Base-by-base conservation (phyloP, 1,140 invertebrate species). In the Drosophila rhopaloa region DNA sequence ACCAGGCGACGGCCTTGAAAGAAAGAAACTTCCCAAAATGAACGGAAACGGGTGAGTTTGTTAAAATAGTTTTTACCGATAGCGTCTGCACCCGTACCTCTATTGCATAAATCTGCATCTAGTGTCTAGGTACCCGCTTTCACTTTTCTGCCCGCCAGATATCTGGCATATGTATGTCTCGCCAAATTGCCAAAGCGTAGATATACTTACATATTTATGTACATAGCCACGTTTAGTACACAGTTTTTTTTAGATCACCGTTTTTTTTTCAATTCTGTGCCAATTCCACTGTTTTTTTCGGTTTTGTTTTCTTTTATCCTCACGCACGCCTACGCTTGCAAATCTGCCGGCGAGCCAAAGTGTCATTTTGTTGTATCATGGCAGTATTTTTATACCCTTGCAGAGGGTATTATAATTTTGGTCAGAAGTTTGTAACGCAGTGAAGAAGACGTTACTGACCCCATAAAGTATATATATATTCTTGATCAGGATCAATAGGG, bases 31-130 rank as follows among this genome's bases (percentile, higher is more conserved):
- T 29, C 48, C 46, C 66, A 86, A 57, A 57, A 83, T 86, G 43
- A 82, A 88, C 59, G 58, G 46, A 63, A 86, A 86, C 48, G 51
- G 79, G 82, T 86, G 56, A 86, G 82, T 81, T 29, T 47, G 14
- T 51, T 35, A 24, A 7, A 43, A 29, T 70, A 38, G 16, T 40
- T 40, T 27, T 32, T n/a, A 35, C 37, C 43, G 32, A 43, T 56
- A 50, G 35, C 29, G 16, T 35, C 14, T 47, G 10, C 41, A 16
- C 3, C 2, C 43, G 5, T 5, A 32, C 7, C 7, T 6, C 8
- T 16, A 32, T 71, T 71, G 67, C 67, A 71, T 71, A 71, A 71
- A 29, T 37, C 37, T 48, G 43, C 55, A 57, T 53, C 58, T 75
- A 74, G 56, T 81, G 68, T 47, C 62, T 51, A 61, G 65, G 38